phyloP scores from a whole-genome alignment of 2,113 vertebrate species.

The Ahaetulla prasina region DNA sequence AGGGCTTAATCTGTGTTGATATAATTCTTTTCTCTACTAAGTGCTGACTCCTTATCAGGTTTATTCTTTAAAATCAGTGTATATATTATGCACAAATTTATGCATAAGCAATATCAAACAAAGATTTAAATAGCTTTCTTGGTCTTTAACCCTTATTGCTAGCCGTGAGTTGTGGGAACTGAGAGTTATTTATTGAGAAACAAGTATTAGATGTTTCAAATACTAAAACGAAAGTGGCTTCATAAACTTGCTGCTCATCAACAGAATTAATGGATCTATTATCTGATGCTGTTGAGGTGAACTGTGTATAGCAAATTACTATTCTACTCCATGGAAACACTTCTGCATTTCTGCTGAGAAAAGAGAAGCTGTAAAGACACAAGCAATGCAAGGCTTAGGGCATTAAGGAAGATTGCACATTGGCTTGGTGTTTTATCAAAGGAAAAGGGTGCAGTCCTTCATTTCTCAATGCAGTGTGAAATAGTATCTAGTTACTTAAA shows the following conservation, averaged over 20 bases:
- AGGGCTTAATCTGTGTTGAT: background rate
- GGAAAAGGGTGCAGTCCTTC: background rate
- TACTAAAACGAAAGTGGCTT: background rate
- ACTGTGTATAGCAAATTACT: background rate
- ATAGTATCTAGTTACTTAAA: background rate
- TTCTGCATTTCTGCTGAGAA: background rate
- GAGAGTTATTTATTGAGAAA: background rate
- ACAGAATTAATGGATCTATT: background rate
- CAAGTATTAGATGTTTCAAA: background rate
- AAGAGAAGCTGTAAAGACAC: background rate
- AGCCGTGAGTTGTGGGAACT: background rate
- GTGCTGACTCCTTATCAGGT: background rate
- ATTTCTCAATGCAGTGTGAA: background rate
- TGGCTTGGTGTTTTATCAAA: background rate
- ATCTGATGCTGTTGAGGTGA: background rate
- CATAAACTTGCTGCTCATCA: background rate
- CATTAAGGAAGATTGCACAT: background rate
- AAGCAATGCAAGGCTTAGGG: background rate
- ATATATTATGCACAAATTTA: background rate
- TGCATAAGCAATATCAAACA: background rate
- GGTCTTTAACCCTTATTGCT: background rate
- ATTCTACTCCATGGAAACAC: background rate
- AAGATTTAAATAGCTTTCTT: background rate
- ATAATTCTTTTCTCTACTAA: background rate
- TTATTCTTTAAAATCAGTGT: background rate